These are phyloP conservation scores for Cyclopterus lumpus DNA, from an alignment of 2,797 vertebrate species.

Conservation along the genomic window DNA sequence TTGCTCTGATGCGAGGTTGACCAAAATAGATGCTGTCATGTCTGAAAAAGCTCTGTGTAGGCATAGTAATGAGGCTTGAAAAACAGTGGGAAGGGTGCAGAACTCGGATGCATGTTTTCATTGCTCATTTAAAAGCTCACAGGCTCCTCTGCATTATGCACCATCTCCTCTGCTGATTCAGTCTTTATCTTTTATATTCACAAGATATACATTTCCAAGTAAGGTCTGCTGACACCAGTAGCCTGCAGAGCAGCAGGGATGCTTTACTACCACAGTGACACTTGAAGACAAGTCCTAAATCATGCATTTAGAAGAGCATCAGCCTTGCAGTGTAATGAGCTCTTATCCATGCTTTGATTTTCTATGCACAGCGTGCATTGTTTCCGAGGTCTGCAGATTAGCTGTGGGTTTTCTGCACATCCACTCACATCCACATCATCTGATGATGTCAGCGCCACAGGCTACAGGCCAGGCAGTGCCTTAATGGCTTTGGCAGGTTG, in stretches of 20 bases:
- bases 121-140: slow-evolving; percentile 13
- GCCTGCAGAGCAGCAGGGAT: slow-evolving; percentile 15
- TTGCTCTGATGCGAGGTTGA: slow-evolving; percentile 8
- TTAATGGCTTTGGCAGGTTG: slow-evolving; percentile 38
- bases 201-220: slow-evolving; percentile 13
- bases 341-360: slow-evolving; percentile 42
- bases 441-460: slow-evolving; percentile 54
- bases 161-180: slow-evolving; percentile 28
- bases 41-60: slow-evolving; percentile 20
- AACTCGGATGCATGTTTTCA: slow-evolving; percentile 14
- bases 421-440: slow-evolving; percentile 44
- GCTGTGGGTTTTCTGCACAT: slow-evolving; percentile 46
- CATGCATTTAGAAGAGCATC: slow-evolving; percentile 22
- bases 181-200: slow-evolving; percentile 12
- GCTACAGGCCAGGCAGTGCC: slow-evolving; percentile 31
- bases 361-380: slow-evolving; percentile 36
- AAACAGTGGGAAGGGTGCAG: slow-evolving; percentile 21
- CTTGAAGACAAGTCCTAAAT: slow-evolving; percentile 32
- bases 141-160: slow-evolving; percentile 21
- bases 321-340: slow-evolving; percentile 36
- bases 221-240: slow-evolving; percentile 36
- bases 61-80: slow-evolving; percentile 33
- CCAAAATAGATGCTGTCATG: slow-evolving; percentile 28
- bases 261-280: slow-evolving; percentile 40
- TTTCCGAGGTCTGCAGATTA: slow-evolving; percentile 58